Conservation (phyloP, 2,113 vertebrate species). For the Centropus unirufus region DNA sequence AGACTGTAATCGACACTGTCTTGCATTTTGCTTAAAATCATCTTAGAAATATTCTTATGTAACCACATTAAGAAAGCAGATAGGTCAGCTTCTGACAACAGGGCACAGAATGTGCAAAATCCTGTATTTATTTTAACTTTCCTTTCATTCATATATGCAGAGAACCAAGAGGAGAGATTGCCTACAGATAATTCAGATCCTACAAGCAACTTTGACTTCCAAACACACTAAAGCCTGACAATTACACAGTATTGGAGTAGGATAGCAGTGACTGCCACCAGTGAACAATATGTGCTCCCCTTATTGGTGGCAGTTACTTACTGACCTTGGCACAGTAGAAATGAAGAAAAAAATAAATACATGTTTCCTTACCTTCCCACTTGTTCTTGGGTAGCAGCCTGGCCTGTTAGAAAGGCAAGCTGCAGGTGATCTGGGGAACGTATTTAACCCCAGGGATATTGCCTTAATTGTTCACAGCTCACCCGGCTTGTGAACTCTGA, state of each 20-base stretch:
- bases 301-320: not conserved
- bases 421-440: not conserved
- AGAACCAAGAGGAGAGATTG: not conserved
- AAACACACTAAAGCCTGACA: not conserved
- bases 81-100: not conserved
- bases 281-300: not conserved
- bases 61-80: not conserved
- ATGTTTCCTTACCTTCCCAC: not conserved
- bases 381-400: not conserved
- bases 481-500: not conserved
- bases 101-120: not conserved
- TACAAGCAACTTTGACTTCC: not conserved
- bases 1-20: not conserved
- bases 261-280: not conserved
- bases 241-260: not conserved
- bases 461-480: not conserved
- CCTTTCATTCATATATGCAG: not conserved
- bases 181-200: not conserved
- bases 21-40: not conserved
- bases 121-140: not conserved
- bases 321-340: not conserved
- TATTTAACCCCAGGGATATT: not conserved
- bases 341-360: not conserved
- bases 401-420: not conserved
- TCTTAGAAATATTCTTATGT: not conserved